Evolutionary conservation across 1,140 invertebrate species (phyloP), one percentile per base, ranked within the genome.

Genomic region (Drosophila willistoni): DNA sequence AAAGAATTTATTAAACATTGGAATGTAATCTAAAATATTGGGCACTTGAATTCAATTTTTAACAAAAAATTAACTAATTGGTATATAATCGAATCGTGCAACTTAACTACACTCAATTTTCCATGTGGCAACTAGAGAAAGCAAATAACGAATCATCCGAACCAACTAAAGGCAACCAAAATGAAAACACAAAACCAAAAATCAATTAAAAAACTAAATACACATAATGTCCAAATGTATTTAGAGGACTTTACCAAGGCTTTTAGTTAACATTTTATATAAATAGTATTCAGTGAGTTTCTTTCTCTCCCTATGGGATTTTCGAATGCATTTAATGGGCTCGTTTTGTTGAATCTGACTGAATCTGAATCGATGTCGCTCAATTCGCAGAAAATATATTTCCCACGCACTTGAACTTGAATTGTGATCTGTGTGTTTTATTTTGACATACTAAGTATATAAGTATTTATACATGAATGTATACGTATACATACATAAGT

Each of bases 391-490:
- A 86, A 86, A 66, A 57, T 41, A 57, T 79, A 73, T 71, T 86
- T 86, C 83, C 83, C 83, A 86, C 83, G 83, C 83, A 86, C 83
- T 86, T 86, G 83, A 86, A 86, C 79, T 83, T 85, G 82, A 85
- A 86, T 83, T 83, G 42, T 77, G 66, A 66, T 75, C 34, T 34
- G 33, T 33, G 55, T 65, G 67, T 59, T 44, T 59, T 79, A 78
- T 85, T 85, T 85, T 81, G 80, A 82, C 80, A 82, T 77, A 75
- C 74, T 56, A 55, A 51, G 57, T 54, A 62, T 29, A 29, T 29
- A 29, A 29, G 29, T 29, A 29, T 29, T 29, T 29, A 29, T 25
- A 25, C 25, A 25, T 36, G 39, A 62, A 63, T 22, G 17, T 34
- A 36, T 59, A 33, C 5, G 29, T 22, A 51, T 51, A 12, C 19